A percentile compares a stretch with the other conserved stretches of the same genome.
Evolutionary conservation across 2,113 vertebrate species (phyloP).

Genomic region (Heloderma charlesbogerti): DNA sequence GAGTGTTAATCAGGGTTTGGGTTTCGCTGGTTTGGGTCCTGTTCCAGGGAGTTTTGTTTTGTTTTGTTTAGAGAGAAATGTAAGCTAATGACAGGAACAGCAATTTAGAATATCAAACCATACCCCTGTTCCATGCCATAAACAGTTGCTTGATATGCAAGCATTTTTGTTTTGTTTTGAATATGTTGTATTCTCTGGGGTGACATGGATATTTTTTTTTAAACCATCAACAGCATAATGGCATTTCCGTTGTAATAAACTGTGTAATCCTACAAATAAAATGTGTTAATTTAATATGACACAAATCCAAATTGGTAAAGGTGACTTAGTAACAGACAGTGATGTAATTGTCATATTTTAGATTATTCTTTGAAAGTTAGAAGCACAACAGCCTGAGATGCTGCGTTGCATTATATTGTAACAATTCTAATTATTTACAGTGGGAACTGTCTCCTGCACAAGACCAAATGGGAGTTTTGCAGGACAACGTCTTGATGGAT

Average conservation of each 20-base stretch:
- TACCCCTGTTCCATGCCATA: conserved; percentile 11
- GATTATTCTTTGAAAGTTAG: conserved; percentile 77
- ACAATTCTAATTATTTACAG: conserved; percentile 90
- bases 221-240: conserved; percentile 18
- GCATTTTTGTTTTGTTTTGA: conserved; percentile 45
- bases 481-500: too few species aligned
- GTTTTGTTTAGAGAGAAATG: neutral
- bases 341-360: conserved; percentile 77
- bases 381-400: conserved; percentile 91
- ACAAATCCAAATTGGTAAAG: too few species aligned
- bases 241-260: conserved; percentile 55
- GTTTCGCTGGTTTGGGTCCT: neutral
- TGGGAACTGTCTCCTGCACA: neutral
- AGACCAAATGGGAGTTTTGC: neutral
- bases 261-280: conserved; percentile 26
- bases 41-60: neutral
- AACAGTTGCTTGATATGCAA: conserved; percentile 56
- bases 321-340: conserved; percentile 71
- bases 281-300: conserved; percentile 5
- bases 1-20: neutral
- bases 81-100: neutral
- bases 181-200: neutral
- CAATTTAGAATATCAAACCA: neutral
- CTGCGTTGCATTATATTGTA: conserved; percentile 92
- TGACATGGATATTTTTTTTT: conserved; percentile 32